A percentile compares a stretch with the other conserved stretches of the same genome.
phyloP scores from a whole-genome alignment of 2,888 invertebrate species.

The Parascotia fuliginaria region DNA sequence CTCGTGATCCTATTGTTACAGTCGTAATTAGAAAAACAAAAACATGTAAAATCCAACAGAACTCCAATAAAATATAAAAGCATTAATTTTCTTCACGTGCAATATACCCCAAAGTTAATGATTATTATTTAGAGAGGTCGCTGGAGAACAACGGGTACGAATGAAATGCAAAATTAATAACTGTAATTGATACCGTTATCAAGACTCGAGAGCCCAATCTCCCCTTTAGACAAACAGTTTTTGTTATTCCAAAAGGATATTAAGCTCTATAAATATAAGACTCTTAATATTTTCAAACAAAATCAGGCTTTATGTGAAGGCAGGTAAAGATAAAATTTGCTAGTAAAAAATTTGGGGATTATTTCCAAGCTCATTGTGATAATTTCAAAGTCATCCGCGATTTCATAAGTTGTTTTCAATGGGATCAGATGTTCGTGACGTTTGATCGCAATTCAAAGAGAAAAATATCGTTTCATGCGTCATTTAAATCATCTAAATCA shows the following conservation, averaged over 20 bases:
- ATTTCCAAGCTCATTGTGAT: constrained; percentile 34
- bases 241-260: constrained; percentile 42
- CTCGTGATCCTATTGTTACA: too few relatives aligned
- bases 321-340: constrained; percentile 5
- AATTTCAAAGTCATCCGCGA: constrained; percentile 44
- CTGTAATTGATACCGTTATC: constrained; percentile 45
- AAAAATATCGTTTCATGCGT: constrained; percentile 14
- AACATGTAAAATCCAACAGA: background rate
- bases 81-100: background rate
- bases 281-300: background rate
- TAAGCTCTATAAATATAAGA: constrained; percentile 14
- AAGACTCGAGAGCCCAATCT: constrained; percentile 30
- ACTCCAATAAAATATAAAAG: background rate
- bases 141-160: constrained; percentile 18
- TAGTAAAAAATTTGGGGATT: constrained; percentile 8
- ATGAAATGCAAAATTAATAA: constrained; percentile 48
- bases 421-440: constrained; percentile 34
- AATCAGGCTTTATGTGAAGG: constrained; percentile 11
- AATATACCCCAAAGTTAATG: constrained; percentile 16
- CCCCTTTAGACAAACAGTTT: constrained; percentile 37
- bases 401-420: constrained; percentile 45
- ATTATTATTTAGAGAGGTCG: constrained; percentile 25
- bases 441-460: constrained; percentile 21
- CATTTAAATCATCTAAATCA: constrained; percentile 7
- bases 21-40: too few relatives aligned